Base-by-base conservation (phyloP, 2,113 vertebrate species). In the Periophthalmus modestus region DNA sequence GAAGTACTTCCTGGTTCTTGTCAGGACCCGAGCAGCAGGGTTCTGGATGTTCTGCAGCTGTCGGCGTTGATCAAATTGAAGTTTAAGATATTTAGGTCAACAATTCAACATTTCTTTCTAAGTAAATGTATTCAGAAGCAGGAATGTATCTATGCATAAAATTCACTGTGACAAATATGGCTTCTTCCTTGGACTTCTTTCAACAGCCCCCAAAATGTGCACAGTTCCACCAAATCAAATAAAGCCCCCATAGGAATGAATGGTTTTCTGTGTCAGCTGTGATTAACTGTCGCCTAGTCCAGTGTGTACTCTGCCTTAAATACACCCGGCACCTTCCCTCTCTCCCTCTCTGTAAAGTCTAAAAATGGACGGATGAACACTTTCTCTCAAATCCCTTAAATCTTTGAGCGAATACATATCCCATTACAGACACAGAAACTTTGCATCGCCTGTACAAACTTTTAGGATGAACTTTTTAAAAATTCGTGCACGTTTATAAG, bases 401-500 rank as follows among this genome's bases (percentile, higher is more conserved):
- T 47, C 61, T 65, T 39, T 11, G 18, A 24, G 19, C 72, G 55
- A 75, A 72, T 74, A 54, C 36, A 78, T 36, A 69, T 24, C 52
- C 69, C 52, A 68, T 63, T 66, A 14, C 75, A 70, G 73, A 74
- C 78, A 59, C 4, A 33, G 24, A 33, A 14, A 74, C 71, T 48
- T 73, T 77, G 71, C 57, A 71, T 47, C 55, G 55, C 68, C 9
- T 9, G 68, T 58, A 55, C 63, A 82, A 72, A 88, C 74, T 79
- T 87, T 69, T 24, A 34, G 46, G 63, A 57, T 74, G 55, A 86
- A 86, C 71, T 80, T 68, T 73, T 75, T 74, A 70, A 72, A 80
- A 74, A 48, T 88, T 83, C 75, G 69, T 79, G 77, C 79, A 65
- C 82, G 39, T 66, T 79, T 79, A 63, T 36, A 68, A 75, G 65